Evolutionary conservation across 2,113 vertebrate species (phyloP).

Genomic region (Stegastes partitus): DNA sequence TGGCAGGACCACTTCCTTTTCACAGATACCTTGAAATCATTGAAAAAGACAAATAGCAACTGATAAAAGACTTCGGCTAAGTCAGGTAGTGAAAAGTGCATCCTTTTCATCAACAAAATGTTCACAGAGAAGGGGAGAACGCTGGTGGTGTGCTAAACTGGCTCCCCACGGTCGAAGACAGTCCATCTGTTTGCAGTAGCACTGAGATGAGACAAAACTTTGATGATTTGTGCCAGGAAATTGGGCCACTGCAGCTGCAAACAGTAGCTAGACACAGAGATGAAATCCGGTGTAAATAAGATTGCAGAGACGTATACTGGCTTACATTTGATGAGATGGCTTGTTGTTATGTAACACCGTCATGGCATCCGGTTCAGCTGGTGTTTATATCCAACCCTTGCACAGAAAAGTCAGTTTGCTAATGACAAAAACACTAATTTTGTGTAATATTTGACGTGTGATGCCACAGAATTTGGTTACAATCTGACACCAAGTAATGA

Average conservation of each 20-base stretch:
- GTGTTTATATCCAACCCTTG: background rate
- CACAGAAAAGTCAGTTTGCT: background rate
- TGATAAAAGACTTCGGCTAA: background rate
- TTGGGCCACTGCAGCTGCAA: conserved; percentile 52
- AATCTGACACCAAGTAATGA: background rate
- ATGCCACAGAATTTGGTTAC: background rate
- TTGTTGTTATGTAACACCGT: background rate
- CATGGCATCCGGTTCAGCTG: background rate
- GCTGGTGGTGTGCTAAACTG: conserved; percentile 25
- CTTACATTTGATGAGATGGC: background rate
- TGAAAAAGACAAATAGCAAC: background rate
- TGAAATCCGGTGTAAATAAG: conserved; percentile 9
- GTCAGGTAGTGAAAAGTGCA: conserved; percentile 1
- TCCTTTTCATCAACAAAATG: background rate
- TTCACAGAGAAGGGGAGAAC: conserved; percentile 9
- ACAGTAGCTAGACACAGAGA: conserved; percentile 3
- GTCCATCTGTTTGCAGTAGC: conserved; percentile 51
- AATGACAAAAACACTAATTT: no score
- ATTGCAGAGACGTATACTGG: background rate
- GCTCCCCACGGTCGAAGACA: conserved; percentile 22
- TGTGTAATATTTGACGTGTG: background rate
- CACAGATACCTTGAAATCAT: conserved; percentile 7
- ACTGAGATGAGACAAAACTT: conserved; percentile 53
- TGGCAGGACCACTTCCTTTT: background rate
- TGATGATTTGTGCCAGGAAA: conserved; percentile 57